Conservation (phyloP, 2,797 vertebrate species). For the Eupleurogrammus muticus region DNA sequence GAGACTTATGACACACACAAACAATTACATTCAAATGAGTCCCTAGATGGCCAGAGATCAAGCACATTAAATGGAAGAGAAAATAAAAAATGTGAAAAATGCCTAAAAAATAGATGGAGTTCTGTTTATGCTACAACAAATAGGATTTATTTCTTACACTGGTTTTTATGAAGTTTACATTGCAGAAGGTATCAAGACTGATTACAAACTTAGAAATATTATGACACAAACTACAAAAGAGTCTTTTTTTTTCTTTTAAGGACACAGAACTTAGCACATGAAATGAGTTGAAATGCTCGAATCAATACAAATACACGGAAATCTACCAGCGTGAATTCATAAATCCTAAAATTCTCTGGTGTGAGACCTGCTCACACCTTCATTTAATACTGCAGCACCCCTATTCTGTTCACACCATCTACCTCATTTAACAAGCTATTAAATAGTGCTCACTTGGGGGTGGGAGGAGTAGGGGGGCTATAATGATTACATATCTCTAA, state of each 20-base stretch:
- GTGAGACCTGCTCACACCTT: slow-evolving; percentile 82
- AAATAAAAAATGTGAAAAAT: slow-evolving; percentile 9
- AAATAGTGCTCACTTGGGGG: slow-evolving; percentile 57
- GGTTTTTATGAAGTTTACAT: slow-evolving; percentile 28
- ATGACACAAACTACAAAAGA: slow-evolving; percentile 21
- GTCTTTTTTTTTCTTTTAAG: slow-evolving; percentile 10
- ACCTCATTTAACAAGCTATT: slow-evolving; percentile 49
- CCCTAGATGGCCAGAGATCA: slow-evolving; percentile 42
- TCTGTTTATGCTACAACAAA: slow-evolving; percentile 47
- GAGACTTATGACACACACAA: slow-evolving; percentile 29
- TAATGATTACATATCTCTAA: slow-evolving; percentile 59
- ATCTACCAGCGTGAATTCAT: slow-evolving; percentile 39
- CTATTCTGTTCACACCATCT: slow-evolving; percentile 53
- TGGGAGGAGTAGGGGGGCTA: slow-evolving; percentile 28
- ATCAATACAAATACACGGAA: slow-evolving; percentile 49
- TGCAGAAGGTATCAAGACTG: slow-evolving; percentile 41
- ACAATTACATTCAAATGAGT: slow-evolving; percentile 74
- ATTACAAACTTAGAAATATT: slow-evolving; percentile 39
- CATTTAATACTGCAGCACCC: slow-evolving; percentile 61
- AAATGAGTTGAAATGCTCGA: slow-evolving; percentile 52
- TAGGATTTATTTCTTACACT: slow-evolving; percentile 26
- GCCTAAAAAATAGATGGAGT: slow-evolving; percentile 8
- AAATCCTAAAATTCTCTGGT: slow-evolving; percentile 45
- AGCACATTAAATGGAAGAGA: slow-evolving; percentile 19
- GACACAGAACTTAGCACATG: slow-evolving; percentile 25